Evolutionary conservation across 2,113 vertebrate genomes (phyloP).

Genomic region (Aphyosemion australe): DNA sequence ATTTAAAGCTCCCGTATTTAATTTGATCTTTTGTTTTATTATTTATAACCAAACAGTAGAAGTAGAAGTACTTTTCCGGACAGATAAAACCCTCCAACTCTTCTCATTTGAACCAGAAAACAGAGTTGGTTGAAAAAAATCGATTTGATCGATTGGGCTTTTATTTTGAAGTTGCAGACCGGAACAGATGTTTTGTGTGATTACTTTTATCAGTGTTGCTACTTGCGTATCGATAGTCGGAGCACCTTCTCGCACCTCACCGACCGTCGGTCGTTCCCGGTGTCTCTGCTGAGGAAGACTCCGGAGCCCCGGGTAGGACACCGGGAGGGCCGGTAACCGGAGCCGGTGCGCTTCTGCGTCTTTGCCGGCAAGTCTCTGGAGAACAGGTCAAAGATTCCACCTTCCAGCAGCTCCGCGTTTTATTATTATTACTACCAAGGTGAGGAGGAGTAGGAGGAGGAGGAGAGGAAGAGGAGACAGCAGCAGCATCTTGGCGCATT

Average conservation of each 20-base stretch:
- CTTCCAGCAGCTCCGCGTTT: conserved; percentile 28
- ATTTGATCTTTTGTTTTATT: too few relatives aligned
- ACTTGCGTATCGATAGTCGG: conserved; percentile 26
- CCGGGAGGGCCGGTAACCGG: conserved; percentile 6
- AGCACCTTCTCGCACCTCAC: conserved; percentile 51
- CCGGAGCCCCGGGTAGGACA: conserved; percentile 22
- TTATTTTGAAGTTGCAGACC: conserved; percentile 53
- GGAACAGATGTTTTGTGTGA: conserved; percentile 21
- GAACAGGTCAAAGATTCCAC: conserved; percentile 49
- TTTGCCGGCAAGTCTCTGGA: conserved; percentile 59
- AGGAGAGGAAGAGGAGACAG: conserved; percentile 36
- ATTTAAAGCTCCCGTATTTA: too few relatives aligned
- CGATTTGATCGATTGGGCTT: not conserved
- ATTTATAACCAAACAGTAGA: too few relatives aligned
- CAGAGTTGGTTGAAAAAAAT: not conserved
- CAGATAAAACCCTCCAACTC: too few relatives aligned
- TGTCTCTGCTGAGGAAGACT: conserved; percentile 35
- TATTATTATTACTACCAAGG: conserved; percentile 23
- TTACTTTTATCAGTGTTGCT: conserved; percentile 2
- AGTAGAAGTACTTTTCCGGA: too few relatives aligned
- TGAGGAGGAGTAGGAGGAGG: conserved; percentile 41
- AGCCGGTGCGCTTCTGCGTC: conserved; percentile 7
- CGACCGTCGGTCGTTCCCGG: conserved; percentile 48
- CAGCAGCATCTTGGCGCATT: conserved; percentile 75
- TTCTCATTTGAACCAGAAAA: too few relatives aligned